phyloP scores from a whole-genome alignment of 2,797 vertebrate species.

The Xiphorhynchus erythropygius region DNA sequence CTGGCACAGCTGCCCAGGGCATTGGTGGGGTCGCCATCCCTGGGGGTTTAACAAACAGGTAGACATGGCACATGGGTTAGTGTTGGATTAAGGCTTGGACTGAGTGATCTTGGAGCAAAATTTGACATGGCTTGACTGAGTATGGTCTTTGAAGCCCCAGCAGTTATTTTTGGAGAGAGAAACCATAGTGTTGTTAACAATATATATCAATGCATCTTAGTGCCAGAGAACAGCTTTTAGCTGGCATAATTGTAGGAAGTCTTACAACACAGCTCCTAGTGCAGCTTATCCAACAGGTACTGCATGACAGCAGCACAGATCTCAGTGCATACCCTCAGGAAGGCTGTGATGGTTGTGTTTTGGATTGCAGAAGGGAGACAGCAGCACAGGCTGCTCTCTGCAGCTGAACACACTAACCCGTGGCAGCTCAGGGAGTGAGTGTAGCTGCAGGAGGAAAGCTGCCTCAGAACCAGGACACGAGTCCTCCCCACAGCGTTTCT shows the following conservation, averaged over 20 bases:
- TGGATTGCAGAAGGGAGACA: background rate
- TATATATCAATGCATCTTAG: background rate
- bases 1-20: background rate
- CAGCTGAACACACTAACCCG: fast-evolving
- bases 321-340: background rate
- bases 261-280: background rate
- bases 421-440: background rate
- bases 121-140: background rate
- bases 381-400: background rate
- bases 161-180: background rate
- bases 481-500: fast-evolving
- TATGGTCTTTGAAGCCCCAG: background rate
- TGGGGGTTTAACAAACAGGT: background rate
- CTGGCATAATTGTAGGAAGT: background rate
- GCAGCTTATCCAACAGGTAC: too few species aligned
- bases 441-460: background rate
- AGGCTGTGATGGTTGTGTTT: background rate
- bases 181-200: background rate
- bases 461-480: fast-evolving
- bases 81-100: background rate
- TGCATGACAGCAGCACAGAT: background rate
- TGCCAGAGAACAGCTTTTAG: background rate
- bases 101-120: background rate
- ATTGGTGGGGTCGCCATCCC: background rate
- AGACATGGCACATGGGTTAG: background rate